These are phyloP conservation scores for Drosophila albomicans DNA, from an alignment of 1,140 invertebrate species.

Conservation along the genomic window DNA sequence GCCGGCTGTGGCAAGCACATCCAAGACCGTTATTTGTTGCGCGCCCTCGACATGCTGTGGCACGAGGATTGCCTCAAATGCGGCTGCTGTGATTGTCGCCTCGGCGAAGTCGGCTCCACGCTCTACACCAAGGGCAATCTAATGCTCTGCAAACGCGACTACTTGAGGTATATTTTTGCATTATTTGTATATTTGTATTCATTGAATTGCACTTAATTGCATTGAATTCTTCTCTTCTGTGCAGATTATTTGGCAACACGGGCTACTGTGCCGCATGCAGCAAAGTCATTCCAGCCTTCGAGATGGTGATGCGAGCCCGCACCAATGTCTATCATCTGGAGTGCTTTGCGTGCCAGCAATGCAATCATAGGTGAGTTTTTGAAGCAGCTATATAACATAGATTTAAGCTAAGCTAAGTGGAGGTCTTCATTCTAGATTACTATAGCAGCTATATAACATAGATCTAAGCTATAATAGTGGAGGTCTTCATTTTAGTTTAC, in stretches of 20 bases:
- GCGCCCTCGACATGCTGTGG: slow-evolving; percentile 97
- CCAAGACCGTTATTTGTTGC: slow-evolving; percentile 92
- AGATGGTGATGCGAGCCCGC: slow-evolving; percentile 99
- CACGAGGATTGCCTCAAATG: slow-evolving; percentile 99
- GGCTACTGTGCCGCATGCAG: slow-evolving; percentile 97
- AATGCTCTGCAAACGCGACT: slow-evolving; percentile 98
- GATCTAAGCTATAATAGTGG: no score
- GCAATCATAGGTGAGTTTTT: slow-evolving; percentile 95
- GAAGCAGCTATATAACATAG: not conserved
- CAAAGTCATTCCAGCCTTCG: slow-evolving; percentile 98
- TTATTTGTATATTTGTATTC: not conserved
- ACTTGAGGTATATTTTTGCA: slow-evolving; percentile 92
- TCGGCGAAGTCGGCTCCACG: slow-evolving; percentile 98
- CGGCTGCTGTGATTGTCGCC: slow-evolving; percentile 97
- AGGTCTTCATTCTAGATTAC: no score
- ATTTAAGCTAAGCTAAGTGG: no score
- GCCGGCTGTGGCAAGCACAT: slow-evolving; percentile 95
- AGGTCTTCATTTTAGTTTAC: no score
- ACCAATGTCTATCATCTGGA: slow-evolving; percentile 98
- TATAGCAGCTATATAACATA: no score
- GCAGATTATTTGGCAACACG: slow-evolving; percentile 93
- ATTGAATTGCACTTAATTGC: not conserved
- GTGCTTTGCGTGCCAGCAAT: slow-evolving; percentile 99
- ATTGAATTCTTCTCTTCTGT: slow-evolving; percentile 35
- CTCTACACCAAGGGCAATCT: slow-evolving; percentile 98